phyloP scores from a whole-genome alignment of 2,888 invertebrate genomes.

The Drosophila austrosaltans region DNA sequence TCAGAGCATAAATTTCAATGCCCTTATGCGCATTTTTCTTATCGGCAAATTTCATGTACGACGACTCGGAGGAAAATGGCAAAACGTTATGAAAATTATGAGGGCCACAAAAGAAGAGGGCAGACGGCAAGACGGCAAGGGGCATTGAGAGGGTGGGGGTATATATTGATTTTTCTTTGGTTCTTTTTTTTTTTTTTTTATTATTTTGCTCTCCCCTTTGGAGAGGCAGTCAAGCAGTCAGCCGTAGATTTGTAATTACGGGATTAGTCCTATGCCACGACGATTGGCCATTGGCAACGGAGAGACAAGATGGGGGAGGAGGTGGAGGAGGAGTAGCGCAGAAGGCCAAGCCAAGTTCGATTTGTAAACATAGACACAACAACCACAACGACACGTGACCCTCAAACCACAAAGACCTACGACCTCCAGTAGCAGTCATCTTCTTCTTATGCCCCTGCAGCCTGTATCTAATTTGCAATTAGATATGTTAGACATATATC shows the following conservation, averaged over 20 bases:
- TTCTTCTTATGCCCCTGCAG: neutral
- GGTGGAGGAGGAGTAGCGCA: neutral
- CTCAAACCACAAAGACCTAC: conserved; percentile 11
- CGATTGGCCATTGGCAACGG: conserved; percentile 32
- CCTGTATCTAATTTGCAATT: conserved; percentile 59
- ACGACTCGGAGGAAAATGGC: conserved; percentile 40
- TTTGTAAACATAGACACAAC: conserved; percentile 10
- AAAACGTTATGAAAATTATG: conserved; percentile 67
- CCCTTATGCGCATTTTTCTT: conserved; percentile 68
- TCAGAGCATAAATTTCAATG: conserved; percentile 70
- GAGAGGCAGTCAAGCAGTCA: conserved; percentile 43
- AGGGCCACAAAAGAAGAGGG: conserved; percentile 31
- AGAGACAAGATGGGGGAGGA: too few species aligned
- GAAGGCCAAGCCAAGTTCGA: conserved; percentile 15
- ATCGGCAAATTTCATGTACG: conserved; percentile 60
- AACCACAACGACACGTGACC: conserved; percentile 49
- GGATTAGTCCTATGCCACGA: conserved; percentile 58
- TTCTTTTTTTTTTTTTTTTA: neutral
- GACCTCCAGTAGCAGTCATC: conserved; percentile 19
- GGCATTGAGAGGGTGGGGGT: neutral
- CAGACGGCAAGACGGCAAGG: conserved; percentile 20
- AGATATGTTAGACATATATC: conserved; percentile 49
- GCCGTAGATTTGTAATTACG: conserved; percentile 72
- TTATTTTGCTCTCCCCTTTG: conserved; percentile 10
- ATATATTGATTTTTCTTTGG: conserved; percentile 61